A percentile compares a stretch with the other conserved stretches of the same genome.
phyloP scores from a whole-genome alignment of 2,113 vertebrate species.

The Oncorhynchus gorbuscha region DNA sequence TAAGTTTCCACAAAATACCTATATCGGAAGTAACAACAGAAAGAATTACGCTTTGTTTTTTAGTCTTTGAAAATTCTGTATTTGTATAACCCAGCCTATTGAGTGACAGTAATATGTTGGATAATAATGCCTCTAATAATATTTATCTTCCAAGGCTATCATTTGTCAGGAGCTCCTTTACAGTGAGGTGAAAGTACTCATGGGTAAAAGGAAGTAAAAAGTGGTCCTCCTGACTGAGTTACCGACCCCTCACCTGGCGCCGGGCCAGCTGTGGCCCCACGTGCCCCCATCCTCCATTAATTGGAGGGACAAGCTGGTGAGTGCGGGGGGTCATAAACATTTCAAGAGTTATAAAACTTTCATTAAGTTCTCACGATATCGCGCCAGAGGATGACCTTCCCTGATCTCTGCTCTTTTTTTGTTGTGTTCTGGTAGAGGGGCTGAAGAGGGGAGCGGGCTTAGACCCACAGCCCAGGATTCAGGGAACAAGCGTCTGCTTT shows the following conservation, averaged over 20 bases:
- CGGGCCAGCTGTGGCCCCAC: conserved; percentile 45
- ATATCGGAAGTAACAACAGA: conserved; percentile 3
- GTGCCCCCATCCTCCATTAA: conserved; percentile 63
- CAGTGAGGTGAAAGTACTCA: background rate
- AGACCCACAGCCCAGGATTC: conserved; percentile 8
- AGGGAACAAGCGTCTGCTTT: conserved; percentile 76
- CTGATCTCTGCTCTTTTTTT: conserved; percentile 49
- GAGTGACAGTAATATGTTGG: conserved; percentile 50
- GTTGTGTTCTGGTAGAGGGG: conserved; percentile 4
- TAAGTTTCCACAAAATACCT: conserved; percentile 11
- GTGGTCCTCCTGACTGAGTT: background rate
- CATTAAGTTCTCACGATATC: conserved; percentile 87
- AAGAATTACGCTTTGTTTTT: conserved; percentile 38
- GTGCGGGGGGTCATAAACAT: conserved; percentile 82
- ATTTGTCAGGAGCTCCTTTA: background rate
- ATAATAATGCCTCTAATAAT: conserved; percentile 23
- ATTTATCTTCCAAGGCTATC: background rate
- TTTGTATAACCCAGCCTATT: conserved; percentile 23
- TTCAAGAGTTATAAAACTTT: conserved; percentile 87
- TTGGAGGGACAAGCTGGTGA: conserved; percentile 77
- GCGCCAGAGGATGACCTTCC: conserved; percentile 71
- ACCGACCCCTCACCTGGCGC: conserved; percentile 22
- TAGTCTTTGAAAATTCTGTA: conserved; percentile 23
- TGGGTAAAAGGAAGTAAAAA: background rate
- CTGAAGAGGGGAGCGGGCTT: conserved; percentile 63